phyloP scores from a whole-genome alignment of 1,140 invertebrate genomes.

The Parapsyche elsis region DNA sequence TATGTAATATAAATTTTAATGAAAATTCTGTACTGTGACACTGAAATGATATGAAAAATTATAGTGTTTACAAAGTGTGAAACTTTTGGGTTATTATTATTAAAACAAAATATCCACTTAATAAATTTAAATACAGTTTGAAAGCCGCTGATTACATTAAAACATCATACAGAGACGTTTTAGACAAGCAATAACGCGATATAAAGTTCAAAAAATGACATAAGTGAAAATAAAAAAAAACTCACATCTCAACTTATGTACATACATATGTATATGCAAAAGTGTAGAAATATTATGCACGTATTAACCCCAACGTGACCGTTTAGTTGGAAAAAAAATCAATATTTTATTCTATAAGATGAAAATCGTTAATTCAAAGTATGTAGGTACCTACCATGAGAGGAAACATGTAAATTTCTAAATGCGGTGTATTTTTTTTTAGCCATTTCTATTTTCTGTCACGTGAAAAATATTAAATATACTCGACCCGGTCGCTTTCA shows the following conservation, averaged over 20 bases:
- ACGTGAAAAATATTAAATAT: too few species aligned
- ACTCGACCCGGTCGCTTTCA: background rate
- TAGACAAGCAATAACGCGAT: background rate
- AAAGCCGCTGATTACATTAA: background rate
- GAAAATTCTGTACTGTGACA: too few species aligned
- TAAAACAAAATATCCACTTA: too few species aligned
- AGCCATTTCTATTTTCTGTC: constrained; percentile 11
- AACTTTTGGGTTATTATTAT: too few species aligned
- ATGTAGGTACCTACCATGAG: too few species aligned
- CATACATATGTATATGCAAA: too few species aligned
- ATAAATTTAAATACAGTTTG: background rate
- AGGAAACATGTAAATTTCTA: constrained; percentile 32
- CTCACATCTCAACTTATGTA: background rate
- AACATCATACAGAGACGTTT: background rate
- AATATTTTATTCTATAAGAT: too few species aligned
- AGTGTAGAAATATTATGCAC: too few species aligned
- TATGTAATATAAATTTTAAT: too few species aligned
- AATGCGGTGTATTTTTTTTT: constrained; percentile 7
- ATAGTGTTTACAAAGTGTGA: too few species aligned
- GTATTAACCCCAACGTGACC: background rate
- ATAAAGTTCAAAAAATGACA: constrained; percentile 3
- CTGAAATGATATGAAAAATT: too few species aligned
- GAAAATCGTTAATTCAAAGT: constrained; percentile 20
- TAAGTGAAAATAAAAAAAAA: background rate
- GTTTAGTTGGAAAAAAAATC: too few species aligned